Conservation (phyloP, 2,113 vertebrate species). For the Podocnemis expansa region DNA sequence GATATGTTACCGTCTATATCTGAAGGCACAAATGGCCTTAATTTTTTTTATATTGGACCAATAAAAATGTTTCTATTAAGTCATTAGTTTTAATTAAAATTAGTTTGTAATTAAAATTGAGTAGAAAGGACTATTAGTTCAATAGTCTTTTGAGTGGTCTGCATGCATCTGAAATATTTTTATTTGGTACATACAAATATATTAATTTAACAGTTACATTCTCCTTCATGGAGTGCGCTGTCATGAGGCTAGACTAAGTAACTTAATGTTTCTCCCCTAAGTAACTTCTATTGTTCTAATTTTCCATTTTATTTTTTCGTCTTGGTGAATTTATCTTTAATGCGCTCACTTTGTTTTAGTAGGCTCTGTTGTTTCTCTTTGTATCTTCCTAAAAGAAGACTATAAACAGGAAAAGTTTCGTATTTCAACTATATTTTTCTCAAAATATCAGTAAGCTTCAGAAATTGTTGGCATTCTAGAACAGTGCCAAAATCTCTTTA, state of each 20-base stretch:
- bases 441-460: neutral
- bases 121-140: neutral
- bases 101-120: neutral
- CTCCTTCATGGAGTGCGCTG: neutral
- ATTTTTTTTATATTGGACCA: neutral
- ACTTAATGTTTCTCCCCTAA: neutral
- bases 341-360: neutral
- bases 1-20: neutral
- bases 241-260: neutral
- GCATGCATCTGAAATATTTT: neutral
- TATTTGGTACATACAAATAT: neutral
- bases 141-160: neutral
- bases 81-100: fast-evolving
- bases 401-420: neutral
- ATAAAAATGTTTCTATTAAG: neutral
- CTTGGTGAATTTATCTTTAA: neutral
- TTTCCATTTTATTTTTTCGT: neutral
- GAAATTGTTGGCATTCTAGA: neutral
- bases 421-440: neutral
- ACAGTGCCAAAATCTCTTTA: neutral
- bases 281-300: neutral
- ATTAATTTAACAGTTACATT: neutral
- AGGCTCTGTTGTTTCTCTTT: neutral
- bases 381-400: neutral
- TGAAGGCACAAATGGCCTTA: neutral